These are phyloP conservation scores for Microtus agrestis DNA, from an alignment of 2,797 vertebrate species.

Conservation along the genomic window DNA sequence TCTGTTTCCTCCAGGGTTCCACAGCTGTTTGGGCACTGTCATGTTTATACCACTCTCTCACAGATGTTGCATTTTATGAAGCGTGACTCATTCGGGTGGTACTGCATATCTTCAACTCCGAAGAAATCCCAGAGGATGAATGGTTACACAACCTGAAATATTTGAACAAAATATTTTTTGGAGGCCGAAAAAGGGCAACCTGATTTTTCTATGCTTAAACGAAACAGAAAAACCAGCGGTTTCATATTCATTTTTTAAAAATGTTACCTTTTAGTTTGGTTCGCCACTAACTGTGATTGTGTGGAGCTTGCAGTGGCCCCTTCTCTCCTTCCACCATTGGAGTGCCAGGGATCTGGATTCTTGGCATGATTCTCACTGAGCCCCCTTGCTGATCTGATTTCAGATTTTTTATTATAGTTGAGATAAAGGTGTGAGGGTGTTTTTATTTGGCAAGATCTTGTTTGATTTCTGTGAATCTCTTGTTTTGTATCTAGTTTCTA, in stretches of 20 bases:
- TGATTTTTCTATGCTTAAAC: conserved; percentile 78
- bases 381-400: not conserved
- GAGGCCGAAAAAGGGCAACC: conserved; percentile 46
- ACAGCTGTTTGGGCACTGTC: conserved; percentile 78
- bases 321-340: not conserved
- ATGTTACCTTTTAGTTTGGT: not conserved
- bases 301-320: not conserved
- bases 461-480: conserved; percentile 52
- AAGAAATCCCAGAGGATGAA: conserved; percentile 73
- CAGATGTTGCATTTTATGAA: conserved; percentile 86
- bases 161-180: conserved; percentile 75
- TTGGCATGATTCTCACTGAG: too few species aligned
- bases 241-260: conserved; percentile 44
- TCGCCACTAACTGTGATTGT: not conserved
- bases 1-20: conserved; percentile 62
- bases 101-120: conserved; percentile 82
- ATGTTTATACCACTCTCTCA: conserved; percentile 82
- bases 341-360: not conserved
- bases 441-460: conserved; percentile 13
- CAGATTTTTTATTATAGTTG: conserved; percentile 23
- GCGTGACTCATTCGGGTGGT: conserved; percentile 90
- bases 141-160: conserved; percentile 82
- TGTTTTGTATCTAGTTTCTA: not conserved
- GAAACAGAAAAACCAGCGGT: conserved; percentile 69
- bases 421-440: conserved; percentile 54